A percentile compares a stretch with the other conserved stretches of the same genome.
Conservation (phyloP, 1,140 invertebrate species). For the Tetramorium simillimum region DNA sequence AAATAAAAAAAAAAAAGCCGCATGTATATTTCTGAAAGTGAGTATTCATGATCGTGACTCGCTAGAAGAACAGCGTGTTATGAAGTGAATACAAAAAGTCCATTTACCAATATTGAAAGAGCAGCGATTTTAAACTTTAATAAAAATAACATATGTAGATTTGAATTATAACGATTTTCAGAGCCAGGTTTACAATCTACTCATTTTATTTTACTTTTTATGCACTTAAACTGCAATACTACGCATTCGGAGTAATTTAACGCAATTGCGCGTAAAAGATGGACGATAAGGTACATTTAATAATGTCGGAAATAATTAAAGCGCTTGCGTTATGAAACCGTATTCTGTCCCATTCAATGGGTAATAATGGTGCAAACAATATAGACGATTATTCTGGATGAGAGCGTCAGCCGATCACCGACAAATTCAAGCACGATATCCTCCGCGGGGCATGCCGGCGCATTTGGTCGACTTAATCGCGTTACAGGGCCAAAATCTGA, state of each 20-base stretch:
- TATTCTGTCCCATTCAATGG: constrained; percentile 29
- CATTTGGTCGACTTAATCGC: constrained; percentile 64
- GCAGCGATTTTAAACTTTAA: neutral
- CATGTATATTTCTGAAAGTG: neutral
- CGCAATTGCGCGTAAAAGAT: neutral
- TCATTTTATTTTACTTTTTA: neutral
- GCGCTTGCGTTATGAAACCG: neutral
- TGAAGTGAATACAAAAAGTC: neutral
- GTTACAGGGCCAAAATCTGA: constrained; percentile 65
- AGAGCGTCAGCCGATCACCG: constrained; percentile 36
- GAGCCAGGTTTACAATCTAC: neutral
- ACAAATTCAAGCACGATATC: constrained; percentile 60
- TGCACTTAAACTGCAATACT: neutral
- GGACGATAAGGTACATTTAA: neutral
- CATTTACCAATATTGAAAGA: neutral
- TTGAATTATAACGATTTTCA: neutral
- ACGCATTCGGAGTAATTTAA: neutral
- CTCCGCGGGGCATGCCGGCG: constrained; percentile 21
- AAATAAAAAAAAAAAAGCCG: constrained; percentile 8
- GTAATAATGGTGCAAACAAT: constrained; percentile 43
- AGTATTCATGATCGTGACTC: constrained; percentile 5
- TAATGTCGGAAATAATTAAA: constrained; percentile 20
- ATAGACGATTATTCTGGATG: constrained; percentile 53
- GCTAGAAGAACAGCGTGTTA: neutral
- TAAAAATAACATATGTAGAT: neutral